phyloP scores from a whole-genome alignment of 2,888 invertebrate genomes.

The Arctia plantaginis region DNA sequence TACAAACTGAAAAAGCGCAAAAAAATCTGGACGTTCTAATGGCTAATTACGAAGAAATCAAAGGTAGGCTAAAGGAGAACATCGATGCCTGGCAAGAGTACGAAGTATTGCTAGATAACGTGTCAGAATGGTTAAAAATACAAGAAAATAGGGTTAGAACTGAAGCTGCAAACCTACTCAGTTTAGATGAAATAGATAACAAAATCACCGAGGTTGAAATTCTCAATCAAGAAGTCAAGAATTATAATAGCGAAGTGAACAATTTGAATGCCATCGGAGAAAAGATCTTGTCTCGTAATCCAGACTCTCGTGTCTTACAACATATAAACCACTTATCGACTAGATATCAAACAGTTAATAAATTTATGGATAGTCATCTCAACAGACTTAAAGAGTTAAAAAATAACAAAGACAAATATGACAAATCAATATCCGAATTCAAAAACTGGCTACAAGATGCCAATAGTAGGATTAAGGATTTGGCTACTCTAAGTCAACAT shows the following conservation, averaged over 20 bases:
- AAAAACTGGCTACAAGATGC: conserved; percentile 93
- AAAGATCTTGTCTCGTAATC: conserved; percentile 90
- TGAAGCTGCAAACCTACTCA: conserved; percentile 91
- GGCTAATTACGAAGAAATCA: conserved; percentile 89
- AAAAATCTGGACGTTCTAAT: conserved; percentile 90
- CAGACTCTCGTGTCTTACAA: conserved; percentile 93
- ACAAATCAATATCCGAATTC: conserved; percentile 89
- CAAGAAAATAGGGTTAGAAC: conserved; percentile 91
- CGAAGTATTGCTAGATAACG: conserved; percentile 91
- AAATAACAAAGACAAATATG: conserved; percentile 90
- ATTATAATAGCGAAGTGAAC: conserved; percentile 89
- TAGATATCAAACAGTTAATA: conserved; percentile 91
- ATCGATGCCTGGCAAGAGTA: conserved; percentile 93
- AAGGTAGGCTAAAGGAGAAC: conserved; percentile 89
- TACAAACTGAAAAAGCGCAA: conserved; percentile 90
- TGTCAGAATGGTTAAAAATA: conserved; percentile 92
- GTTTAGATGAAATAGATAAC: conserved; percentile 88
- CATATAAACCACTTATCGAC: conserved; percentile 92
- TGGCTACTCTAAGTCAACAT: conserved; percentile 91
- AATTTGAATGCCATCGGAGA: conserved; percentile 90
- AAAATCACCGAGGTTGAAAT: conserved; percentile 89
- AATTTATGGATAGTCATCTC: conserved; percentile 89
- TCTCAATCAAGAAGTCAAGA: conserved; percentile 88
- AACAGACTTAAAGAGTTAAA: conserved; percentile 91
- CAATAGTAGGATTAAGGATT: conserved; percentile 90